Evolutionary conservation across 2,113 vertebrate species (phyloP), one percentile per base, ranked within the genome.

Genomic region (Zeus faber): DNA sequence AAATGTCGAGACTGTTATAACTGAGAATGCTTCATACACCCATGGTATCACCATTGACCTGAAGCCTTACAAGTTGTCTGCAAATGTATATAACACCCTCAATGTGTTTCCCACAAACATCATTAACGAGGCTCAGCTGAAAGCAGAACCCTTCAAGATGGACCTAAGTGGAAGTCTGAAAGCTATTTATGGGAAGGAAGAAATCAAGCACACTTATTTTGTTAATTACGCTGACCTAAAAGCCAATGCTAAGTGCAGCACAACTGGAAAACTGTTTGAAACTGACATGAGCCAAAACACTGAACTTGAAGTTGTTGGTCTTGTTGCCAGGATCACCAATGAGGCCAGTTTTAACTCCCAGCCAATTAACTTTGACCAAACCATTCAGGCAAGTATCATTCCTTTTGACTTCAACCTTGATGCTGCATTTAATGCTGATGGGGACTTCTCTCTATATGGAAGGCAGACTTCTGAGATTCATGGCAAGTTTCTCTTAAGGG

Each of bases 401-500:
- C 96, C 96, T 0, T 97, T 97, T 67, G 68, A 82, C 41, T 6
- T 98, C 70, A 91, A 90, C 0, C 24, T 94, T 21, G 87, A 94
- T 4, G n/a, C 91, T 2, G 82, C 91, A 24, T 91, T 93, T 13
- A 95, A 83, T 43, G 92, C 85, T 37, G 90, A 96, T 3, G 94
- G 93, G 70, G 93, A 86, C 49, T 52, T 97, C 47, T 23, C 53
- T 59, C 52, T 90, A 53, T 85, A 83, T 70, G 93, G 94, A 59
- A 89, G 92, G 4, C 94, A 98, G 24, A 89, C 82, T 1, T 92
- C 89, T 23, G 90, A 94, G 48, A 74, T 96, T 5, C 96, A 94
- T 55, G 93, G 88, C 73, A 96, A 95, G 78, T 68, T 94, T 58
- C 83, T 93, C 1, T 52, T 97, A 37, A 94, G 88, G 85, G 92